A percentile compares a stretch with the other conserved stretches of the same genome.
phyloP scores from a whole-genome alignment of 2,888 invertebrate species.

The Conomelus anceps region DNA sequence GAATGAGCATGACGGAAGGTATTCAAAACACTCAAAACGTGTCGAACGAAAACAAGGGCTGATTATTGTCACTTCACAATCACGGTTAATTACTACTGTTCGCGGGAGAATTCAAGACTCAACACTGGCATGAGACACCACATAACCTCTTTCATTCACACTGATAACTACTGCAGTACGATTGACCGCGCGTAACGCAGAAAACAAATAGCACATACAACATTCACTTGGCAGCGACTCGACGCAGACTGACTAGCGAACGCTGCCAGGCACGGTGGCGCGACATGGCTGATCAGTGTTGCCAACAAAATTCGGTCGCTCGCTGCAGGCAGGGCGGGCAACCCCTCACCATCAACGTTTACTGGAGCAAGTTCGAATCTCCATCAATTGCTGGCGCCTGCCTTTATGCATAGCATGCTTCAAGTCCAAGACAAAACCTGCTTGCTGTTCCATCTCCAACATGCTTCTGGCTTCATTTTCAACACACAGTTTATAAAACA shows the following conservation, averaged over 20 bases:
- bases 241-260: background rate
- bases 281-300: background rate
- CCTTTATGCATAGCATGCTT: background rate
- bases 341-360: background rate
- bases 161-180: background rate
- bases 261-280: background rate
- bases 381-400: background rate
- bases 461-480: background rate
- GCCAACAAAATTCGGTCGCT: background rate
- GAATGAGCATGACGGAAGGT: background rate
- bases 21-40: background rate
- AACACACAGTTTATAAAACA: background rate
- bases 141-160: background rate
- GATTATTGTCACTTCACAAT: background rate
- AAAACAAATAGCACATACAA: background rate
- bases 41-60: background rate
- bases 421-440: background rate
- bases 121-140: background rate
- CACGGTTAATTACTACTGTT: background rate
- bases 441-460: background rate
- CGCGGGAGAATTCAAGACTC: no score
- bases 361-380: background rate
- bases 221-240: background rate
- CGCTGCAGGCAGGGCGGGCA: background rate
- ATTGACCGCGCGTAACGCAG: background rate